Evolutionary conservation across 2,797 vertebrate species (phyloP).

Genomic region (Tympanoctomys barrerae): DNA sequence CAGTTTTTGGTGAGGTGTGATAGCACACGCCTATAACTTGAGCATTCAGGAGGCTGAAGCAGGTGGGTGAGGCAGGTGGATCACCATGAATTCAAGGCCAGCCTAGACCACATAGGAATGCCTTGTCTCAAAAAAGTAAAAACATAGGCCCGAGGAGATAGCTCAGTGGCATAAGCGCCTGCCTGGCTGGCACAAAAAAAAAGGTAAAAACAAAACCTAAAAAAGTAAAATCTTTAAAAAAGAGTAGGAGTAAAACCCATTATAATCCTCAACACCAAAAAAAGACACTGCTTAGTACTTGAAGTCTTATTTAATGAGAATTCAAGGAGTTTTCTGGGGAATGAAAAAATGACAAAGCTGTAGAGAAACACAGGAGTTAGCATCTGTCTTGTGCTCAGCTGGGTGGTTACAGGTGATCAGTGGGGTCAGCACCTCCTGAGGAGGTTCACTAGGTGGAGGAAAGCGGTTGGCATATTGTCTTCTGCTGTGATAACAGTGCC

Average conservation of each 20-base stretch:
- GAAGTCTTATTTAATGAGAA: slow-evolving; percentile 4
- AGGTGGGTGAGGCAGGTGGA: background rate
- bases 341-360: background rate
- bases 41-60: background rate
- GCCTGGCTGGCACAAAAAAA: no score
- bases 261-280: background rate
- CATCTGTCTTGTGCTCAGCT: background rate
- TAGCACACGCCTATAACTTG: background rate
- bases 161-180: no score
- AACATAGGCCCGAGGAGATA: background rate
- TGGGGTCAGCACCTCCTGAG: background rate
- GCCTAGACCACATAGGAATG: background rate
- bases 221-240: background rate
- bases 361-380: background rate
- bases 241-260: background rate
- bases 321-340: slow-evolving; percentile 17
- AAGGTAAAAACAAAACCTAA: background rate
- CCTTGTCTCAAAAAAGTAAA: background rate
- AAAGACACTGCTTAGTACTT: background rate
- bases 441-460: background rate
- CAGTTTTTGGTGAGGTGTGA: background rate
- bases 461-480: background rate
- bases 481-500: background rate
- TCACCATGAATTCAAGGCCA: background rate
- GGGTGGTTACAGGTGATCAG: background rate